Conservation (phyloP, 2,797 vertebrate genomes). For the Falco naumanni region DNA sequence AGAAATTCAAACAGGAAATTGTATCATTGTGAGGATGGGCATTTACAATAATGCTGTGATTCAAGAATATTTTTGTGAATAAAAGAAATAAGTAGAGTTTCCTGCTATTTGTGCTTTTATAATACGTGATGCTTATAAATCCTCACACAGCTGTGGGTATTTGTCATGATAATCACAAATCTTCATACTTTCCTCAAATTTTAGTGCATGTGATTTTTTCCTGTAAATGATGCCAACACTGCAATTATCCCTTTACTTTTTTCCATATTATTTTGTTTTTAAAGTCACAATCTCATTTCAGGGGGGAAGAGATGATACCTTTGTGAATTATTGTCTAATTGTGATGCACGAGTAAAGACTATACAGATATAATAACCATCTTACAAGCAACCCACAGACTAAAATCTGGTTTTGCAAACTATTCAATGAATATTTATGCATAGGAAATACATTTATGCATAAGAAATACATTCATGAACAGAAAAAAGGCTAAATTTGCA, state of each 20-base stretch:
- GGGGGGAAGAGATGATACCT: background rate
- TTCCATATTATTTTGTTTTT: background rate
- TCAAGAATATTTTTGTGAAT: slow-evolving; percentile 53
- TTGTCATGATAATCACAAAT: slow-evolving; percentile 56
- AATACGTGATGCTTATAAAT: slow-evolving; percentile 34
- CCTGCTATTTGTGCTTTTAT: slow-evolving; percentile 52
- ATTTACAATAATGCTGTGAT: slow-evolving; percentile 37
- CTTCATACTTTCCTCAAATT: slow-evolving; percentile 39
- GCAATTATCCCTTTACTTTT: background rate
- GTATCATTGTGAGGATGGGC: background rate
- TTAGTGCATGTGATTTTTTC: background rate
- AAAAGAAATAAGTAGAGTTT: slow-evolving; percentile 62
- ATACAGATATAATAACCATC: background rate
- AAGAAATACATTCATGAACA: slow-evolving; percentile 38
- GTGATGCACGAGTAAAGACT: background rate
- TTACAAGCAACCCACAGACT: background rate
- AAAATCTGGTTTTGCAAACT: slow-evolving; percentile 23
- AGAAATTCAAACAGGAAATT: slow-evolving; percentile 49
- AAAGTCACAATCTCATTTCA: background rate
- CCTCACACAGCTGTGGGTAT: slow-evolving; percentile 52
- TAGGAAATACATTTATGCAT: slow-evolving; percentile 39
- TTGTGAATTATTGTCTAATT: slow-evolving; percentile 8
- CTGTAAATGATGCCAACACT: background rate
- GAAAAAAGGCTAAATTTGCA: slow-evolving; percentile 35
- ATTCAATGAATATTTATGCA: slow-evolving; percentile 50